A percentile compares a stretch with the other conserved stretches of the same genome.
Evolutionary conservation across 2,113 vertebrate species (phyloP).

Genomic region (Melanerpes aurifrons): DNA sequence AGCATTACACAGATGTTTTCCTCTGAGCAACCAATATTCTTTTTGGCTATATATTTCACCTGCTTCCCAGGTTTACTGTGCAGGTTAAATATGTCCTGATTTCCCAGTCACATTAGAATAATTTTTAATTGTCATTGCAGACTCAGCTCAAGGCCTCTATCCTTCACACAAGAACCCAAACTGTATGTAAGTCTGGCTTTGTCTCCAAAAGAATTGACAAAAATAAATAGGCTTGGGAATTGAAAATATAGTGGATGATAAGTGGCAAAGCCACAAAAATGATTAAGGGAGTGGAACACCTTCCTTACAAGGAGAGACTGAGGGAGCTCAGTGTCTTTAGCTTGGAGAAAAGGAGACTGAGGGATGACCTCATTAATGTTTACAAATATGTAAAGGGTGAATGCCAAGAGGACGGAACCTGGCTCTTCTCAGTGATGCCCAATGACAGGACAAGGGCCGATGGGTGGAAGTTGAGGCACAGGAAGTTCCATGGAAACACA

Average conservation of each 20-base stretch:
- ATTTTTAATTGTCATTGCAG: not conserved
- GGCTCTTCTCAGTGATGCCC: too few species aligned
- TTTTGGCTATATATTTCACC: fast-evolving
- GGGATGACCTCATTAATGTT: too few species aligned
- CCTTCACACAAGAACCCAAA: not conserved
- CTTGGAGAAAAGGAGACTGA: too few species aligned
- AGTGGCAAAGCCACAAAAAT: not conserved
- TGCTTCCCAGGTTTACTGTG: not conserved
- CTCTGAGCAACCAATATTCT: not conserved
- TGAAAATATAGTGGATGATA: not conserved
- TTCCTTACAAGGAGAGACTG: too few species aligned
- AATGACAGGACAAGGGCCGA: too few species aligned
- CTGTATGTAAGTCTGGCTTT: not conserved
- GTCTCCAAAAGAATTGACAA: not conserved
- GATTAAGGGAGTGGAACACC: too few species aligned
- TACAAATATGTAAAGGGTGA: too few species aligned
- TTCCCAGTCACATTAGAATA: not conserved
- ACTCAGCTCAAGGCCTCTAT: not conserved
- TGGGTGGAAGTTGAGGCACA: too few species aligned
- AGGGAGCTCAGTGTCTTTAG: too few species aligned
- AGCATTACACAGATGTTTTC: fast-evolving
- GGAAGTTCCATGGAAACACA: too few species aligned
- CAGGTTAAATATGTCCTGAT: not conserved
- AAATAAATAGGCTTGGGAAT: not conserved
- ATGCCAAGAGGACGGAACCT: too few species aligned